phyloP scores from a whole-genome alignment of 2,797 vertebrate genomes.

The Squalus acanthias region DNA sequence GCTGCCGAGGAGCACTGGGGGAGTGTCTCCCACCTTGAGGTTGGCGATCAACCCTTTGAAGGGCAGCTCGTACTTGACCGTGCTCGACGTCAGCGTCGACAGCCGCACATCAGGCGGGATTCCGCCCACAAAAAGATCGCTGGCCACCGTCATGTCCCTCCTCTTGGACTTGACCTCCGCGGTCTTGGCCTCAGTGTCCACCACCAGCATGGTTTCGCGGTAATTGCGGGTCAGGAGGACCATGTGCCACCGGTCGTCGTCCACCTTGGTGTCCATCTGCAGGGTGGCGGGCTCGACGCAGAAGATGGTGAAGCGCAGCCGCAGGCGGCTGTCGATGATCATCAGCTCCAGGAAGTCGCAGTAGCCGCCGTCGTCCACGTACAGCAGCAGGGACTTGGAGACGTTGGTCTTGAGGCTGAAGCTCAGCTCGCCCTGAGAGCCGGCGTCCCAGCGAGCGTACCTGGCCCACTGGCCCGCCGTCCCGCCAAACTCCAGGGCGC shows the following conservation, averaged over 20 bases:
- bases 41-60: slow-evolving; percentile 80
- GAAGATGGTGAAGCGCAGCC: slow-evolving; percentile 83
- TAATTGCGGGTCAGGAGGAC: slow-evolving; percentile 71
- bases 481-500: slow-evolving; percentile 78
- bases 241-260: slow-evolving; percentile 84
- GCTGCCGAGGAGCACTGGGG: slow-evolving; percentile 73
- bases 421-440: slow-evolving; percentile 74
- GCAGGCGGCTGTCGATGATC: slow-evolving; percentile 72
- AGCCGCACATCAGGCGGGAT: slow-evolving; percentile 86
- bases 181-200: slow-evolving; percentile 77
- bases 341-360: slow-evolving; percentile 92
- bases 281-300: slow-evolving; percentile 81
- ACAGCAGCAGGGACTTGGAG: slow-evolving; percentile 78
- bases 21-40: slow-evolving; percentile 73
- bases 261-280: slow-evolving; percentile 67
- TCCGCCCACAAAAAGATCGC: slow-evolving; percentile 85
- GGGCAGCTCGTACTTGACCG: slow-evolving; percentile 84
- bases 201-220: slow-evolving; percentile 68
- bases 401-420: slow-evolving; percentile 82
- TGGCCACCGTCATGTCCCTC: slow-evolving; percentile 82
- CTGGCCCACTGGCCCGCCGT: slow-evolving; percentile 88
- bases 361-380: slow-evolving; percentile 87
- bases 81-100: slow-evolving; percentile 85
- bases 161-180: slow-evolving; percentile 81
- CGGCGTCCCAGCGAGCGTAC: slow-evolving; percentile 80